Conservation (phyloP, 2,797 vertebrate species). For the Kryptolebias ocellatus region DNA sequence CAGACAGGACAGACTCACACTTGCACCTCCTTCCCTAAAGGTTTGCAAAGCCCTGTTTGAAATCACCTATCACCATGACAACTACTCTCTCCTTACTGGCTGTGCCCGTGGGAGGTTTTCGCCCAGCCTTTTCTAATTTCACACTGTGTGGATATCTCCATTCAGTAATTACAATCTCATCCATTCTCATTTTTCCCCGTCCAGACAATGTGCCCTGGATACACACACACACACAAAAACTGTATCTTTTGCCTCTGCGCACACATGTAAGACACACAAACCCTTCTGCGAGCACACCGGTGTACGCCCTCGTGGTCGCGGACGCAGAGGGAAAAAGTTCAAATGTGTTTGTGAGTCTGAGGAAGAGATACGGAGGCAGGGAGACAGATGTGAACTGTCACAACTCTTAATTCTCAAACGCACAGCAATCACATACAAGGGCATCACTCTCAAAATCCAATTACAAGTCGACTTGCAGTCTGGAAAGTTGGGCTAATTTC, state of each 20-base stretch:
- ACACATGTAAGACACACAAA: conserved; percentile 37
- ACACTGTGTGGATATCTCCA: conserved; percentile 82
- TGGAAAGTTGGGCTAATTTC: conserved; percentile 48
- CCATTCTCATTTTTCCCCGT: conserved; percentile 79
- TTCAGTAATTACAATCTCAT: conserved; percentile 81
- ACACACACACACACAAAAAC: conserved; percentile 48
- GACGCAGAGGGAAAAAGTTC: conserved; percentile 12
- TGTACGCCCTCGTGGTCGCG: conserved; percentile 22
- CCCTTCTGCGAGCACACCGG: conserved; percentile 14
- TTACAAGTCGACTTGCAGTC: conserved; percentile 53
- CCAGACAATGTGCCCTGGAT: conserved; percentile 75
- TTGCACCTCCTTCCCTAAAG: conserved; percentile 67
- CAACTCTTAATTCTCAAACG: conserved; percentile 48
- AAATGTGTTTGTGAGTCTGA: conserved; percentile 22
- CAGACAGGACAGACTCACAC: conserved; percentile 26
- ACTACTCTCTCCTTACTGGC: conserved; percentile 73
- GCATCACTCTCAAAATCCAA: conserved; percentile 70
- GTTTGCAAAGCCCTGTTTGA: conserved; percentile 69
- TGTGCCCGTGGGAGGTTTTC: conserved; percentile 73
- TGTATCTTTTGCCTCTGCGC: conserved; percentile 39
- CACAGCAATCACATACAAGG: conserved; percentile 48
- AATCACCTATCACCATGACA: conserved; percentile 81
- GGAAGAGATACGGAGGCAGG: conserved; percentile 40
- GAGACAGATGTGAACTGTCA: conserved; percentile 67
- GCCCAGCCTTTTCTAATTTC: conserved; percentile 80